Conservation (phyloP, 2,797 vertebrate species). For the Chaenodraco wilsoni region DNA sequence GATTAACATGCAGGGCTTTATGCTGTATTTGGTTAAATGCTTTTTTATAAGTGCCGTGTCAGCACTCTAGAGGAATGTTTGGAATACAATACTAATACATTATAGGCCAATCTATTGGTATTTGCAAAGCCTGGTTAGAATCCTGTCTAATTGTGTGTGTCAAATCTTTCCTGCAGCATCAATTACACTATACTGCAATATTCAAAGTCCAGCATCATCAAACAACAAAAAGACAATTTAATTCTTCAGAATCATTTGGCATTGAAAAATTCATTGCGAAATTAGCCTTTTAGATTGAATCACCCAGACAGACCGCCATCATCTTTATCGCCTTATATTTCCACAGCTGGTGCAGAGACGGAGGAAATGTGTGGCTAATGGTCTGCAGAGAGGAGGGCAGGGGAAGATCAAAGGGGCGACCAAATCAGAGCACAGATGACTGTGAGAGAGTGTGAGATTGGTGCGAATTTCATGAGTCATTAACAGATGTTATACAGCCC, state of each 20-base stretch:
- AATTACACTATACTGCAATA: too few relatives aligned
- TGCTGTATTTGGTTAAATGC: neutral
- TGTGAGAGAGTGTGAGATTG: constrained; percentile 10
- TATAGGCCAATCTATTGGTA: neutral
- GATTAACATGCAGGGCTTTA: neutral
- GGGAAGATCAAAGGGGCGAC: constrained; percentile 34
- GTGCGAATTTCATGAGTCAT: constrained; percentile 24
- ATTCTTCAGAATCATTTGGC: constrained; percentile 2
- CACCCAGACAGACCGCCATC: constrained; percentile 7
- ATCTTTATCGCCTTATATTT: constrained; percentile 20
- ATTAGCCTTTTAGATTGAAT: constrained; percentile 27
- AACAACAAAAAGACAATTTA: neutral
- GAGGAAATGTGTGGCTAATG: constrained; percentile 13
- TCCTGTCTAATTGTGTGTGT: too few relatives aligned
- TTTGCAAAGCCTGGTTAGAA: neutral
- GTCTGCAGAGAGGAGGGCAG: constrained; percentile 32
- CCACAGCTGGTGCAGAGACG: constrained; percentile 5
- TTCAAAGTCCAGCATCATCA: neutral
- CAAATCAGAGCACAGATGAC: constrained; percentile 4
- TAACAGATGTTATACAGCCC: constrained; percentile 32
- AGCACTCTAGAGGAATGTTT: neutral
- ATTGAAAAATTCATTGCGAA: neutral
- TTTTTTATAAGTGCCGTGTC: neutral
- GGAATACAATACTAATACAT: neutral
- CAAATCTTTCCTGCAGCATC: too few relatives aligned